Base-by-base conservation (phyloP, 1,140 invertebrate species). In the Achroia grisella region DNA sequence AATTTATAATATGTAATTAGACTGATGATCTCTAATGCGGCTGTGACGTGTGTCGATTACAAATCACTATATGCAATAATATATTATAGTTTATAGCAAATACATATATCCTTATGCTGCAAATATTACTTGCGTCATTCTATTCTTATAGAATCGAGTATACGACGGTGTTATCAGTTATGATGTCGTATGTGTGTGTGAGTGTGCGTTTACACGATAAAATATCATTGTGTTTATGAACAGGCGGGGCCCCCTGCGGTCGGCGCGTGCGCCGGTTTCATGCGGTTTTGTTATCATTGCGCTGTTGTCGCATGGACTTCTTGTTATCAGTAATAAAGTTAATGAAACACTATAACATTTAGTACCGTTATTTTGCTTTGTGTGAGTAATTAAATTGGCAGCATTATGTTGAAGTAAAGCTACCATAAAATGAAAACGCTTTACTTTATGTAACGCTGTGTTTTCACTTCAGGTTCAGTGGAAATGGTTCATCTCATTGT, bases 211-310 rank as follows among this genome's bases (percentile, higher is more conserved):
- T 40, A 30, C 29, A n/a, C 8, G 39, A 43, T 39, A 43, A 48
- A n/a, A 23, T 40, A 35, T 55, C 48, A 35, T 61, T 54, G 61
- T 32, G 64, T 60, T 57, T 35, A 44, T 31, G 48, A 30, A 28
- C 42, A 40, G 42, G 42, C 10, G 30, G 62, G 78, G 78, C 75
- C 75, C 73, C 75, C 75, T 72, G 72, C 72, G 75, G 68, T 56
- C 69, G 71, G 43, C 60, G 51, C 62, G 59, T 39, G 56, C 62
- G 51, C 55, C 56, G 61, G 74, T 78, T 71, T 28, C 10, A 62
- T 39, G 66, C 66, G 66, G 78, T 72, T 79, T 49, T 15, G 57
- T 79, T 82, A 79, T 79, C 78, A 58, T 37, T 17, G 29, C 36
- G 53, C 61, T 62, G 63, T 62, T 69, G 17, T 23, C 17, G 66